Conservation (phyloP, 37 sponge, comb jelly and placozoan species). For the Tethya wilhelma region DNA sequence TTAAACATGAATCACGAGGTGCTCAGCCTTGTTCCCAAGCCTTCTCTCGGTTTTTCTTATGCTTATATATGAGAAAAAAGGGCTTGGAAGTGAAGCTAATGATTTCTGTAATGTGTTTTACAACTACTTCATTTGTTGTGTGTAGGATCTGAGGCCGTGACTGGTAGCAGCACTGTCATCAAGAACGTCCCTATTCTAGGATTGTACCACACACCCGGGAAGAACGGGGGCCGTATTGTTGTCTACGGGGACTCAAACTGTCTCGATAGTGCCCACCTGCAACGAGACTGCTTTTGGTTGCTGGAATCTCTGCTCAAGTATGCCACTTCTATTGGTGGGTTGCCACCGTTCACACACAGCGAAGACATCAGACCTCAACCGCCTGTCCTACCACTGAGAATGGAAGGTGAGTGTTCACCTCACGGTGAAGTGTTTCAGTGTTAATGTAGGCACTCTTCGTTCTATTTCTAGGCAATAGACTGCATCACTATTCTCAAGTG, state of each 20-base stretch:
- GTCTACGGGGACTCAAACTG: conserved; percentile 98
- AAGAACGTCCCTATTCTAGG: conserved; percentile 83
- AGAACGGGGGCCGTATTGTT: conserved; percentile 72
- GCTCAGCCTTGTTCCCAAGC: no score
- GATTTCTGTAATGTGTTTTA: no score
- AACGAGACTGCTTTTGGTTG: conserved; percentile 87
- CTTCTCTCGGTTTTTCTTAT: no score
- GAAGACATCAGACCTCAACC: conserved; percentile 23
- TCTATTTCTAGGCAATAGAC: conserved; percentile 68
- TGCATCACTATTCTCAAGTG: conserved; percentile 78
- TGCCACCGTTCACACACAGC: conserved; percentile 23
- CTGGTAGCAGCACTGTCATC: conserved; percentile 24
- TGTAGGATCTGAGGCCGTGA: conserved; percentile 75
- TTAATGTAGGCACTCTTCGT: no score
- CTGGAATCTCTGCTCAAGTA: conserved; percentile 62
- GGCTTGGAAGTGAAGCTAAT: no score
- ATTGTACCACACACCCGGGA: conserved; percentile 70
- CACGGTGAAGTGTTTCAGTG: background rate
- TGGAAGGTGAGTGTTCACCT: conserved; percentile 56
- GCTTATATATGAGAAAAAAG: no score
- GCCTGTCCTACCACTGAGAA: conserved; percentile 41
- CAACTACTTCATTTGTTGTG: no score
- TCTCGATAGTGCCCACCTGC: conserved; percentile 92
- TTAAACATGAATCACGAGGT: no score
- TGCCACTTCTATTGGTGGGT: conserved; percentile 21